Evolutionary conservation across 2,888 invertebrate genomes (phyloP).

Genomic region (Prenolepis imparis): DNA sequence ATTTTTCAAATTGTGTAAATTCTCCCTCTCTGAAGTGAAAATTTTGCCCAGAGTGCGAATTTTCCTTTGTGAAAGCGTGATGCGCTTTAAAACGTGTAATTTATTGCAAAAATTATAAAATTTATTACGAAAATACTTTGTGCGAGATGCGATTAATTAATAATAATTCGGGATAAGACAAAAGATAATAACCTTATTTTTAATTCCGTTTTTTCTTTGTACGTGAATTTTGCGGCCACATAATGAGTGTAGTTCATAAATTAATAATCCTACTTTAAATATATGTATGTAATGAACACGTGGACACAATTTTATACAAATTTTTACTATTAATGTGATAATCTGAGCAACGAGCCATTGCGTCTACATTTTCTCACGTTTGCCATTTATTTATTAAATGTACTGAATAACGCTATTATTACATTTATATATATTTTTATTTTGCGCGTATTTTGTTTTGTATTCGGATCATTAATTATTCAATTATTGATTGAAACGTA

Average conservation of each 20-base stretch:
- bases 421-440: conserved; percentile 35
- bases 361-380: background rate
- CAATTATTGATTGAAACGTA: background rate
- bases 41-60: background rate
- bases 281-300: background rate
- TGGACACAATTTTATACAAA: background rate
- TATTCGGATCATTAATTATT: conserved; percentile 13
- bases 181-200: conserved; percentile 2
- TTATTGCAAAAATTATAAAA: background rate
- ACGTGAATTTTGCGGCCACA: background rate
- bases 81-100: background rate
- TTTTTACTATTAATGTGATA: conserved; percentile 20
- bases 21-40: background rate
- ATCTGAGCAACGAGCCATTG: conserved; percentile 9
- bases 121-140: background rate
- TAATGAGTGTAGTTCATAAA: background rate
- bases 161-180: background rate
- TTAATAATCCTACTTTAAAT: background rate
- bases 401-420: background rate
- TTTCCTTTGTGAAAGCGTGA: background rate
- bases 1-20: conserved; percentile 18
- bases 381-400: conserved; percentile 38
- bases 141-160: background rate
- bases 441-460: conserved; percentile 5
- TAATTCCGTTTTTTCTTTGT: background rate